Evolutionary conservation across 2,113 vertebrate species (phyloP), one percentile per base, ranked within the genome.

Genomic region (Kobus ellipsiprymnus): DNA sequence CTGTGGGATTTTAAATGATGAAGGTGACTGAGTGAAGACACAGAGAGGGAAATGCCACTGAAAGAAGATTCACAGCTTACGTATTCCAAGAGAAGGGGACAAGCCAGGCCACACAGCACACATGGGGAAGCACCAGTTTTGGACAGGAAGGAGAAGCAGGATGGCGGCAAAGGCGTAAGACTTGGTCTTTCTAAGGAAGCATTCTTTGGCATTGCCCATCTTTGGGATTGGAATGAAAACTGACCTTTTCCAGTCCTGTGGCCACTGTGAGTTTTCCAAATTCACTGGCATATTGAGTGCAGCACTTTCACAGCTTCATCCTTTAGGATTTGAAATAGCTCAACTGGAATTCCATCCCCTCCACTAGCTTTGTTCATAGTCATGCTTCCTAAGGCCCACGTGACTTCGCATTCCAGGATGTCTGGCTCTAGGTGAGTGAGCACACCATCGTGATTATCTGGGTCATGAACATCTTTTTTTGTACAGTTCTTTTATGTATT

Each of bases 61-160:
- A 59, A 85, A 89, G 11, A 27, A 85, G 48, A 67, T 12, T 21
- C 8, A 12, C 30, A 36, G 4, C 48, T 78, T 27, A 50, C 2
- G 57, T 25, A 57, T 57, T 64, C 25, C 6, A 48, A 80, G 19
- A 81, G 9, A 81, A 85, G 46, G 21, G 12, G n/a, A 30, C 10
- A 46, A 7, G 60, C 30, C 21, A 62, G 7, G 4, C 4, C 7
- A 25, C 12, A 12, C 0, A 0, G 12, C 5, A 1, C 59, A 60
- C 2, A 4, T 2, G 8, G 25, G 19, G 3, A 84, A 83, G 4
- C 2, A 4, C 3, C 64, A 60, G 57, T 50, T 46, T 10, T 40
- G 67, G 55, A 16, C 4, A 19, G 16, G 48, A 59, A 33, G 46
- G 15, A 93, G 40, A 54, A 27, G 23, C 40, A 67, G 46, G 19